Evolutionary conservation across 2,113 vertebrate species (phyloP).

Genomic region (Colaptes auratus): DNA sequence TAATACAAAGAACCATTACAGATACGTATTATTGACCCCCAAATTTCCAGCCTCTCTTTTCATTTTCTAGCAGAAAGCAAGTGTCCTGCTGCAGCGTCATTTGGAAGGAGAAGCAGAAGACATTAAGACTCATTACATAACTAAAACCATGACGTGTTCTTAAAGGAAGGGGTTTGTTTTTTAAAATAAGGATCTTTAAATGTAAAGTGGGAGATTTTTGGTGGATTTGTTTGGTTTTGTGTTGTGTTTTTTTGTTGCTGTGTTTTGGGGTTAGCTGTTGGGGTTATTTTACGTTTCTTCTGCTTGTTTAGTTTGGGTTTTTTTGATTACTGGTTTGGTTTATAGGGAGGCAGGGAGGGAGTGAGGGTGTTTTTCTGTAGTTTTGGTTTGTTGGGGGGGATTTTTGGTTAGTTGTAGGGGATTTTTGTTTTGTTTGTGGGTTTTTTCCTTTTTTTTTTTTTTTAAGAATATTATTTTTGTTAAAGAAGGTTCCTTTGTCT

Average conservation of each 20-base stretch:
- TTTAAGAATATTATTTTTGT: background rate
- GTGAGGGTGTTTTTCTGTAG: too few species aligned
- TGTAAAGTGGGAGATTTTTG: background rate
- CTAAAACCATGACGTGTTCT: background rate
- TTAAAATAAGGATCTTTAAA: background rate
- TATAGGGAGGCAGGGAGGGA: too few species aligned
- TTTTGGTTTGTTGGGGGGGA: background rate
- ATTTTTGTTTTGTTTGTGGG: background rate
- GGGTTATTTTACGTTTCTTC: too few species aligned
- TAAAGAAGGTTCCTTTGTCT: background rate
- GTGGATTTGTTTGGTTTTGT: background rate
- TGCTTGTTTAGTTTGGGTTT: too few species aligned
- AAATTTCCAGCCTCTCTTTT: background rate
- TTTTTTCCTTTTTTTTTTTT: background rate
- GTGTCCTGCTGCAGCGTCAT: background rate
- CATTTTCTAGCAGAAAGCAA: background rate
- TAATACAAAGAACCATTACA: background rate
- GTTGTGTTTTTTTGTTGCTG: too few species aligned
- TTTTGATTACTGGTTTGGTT: too few species aligned
- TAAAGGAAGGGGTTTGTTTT: background rate
- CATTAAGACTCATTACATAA: background rate
- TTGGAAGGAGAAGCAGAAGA: background rate
- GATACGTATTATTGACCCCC: fast-evolving
- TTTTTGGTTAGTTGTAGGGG: too few species aligned
- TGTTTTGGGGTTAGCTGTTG: too few species aligned